Evolutionary conservation across 2,888 invertebrate genomes (phyloP).

Genomic region (Balanococcus diminutus): DNA sequence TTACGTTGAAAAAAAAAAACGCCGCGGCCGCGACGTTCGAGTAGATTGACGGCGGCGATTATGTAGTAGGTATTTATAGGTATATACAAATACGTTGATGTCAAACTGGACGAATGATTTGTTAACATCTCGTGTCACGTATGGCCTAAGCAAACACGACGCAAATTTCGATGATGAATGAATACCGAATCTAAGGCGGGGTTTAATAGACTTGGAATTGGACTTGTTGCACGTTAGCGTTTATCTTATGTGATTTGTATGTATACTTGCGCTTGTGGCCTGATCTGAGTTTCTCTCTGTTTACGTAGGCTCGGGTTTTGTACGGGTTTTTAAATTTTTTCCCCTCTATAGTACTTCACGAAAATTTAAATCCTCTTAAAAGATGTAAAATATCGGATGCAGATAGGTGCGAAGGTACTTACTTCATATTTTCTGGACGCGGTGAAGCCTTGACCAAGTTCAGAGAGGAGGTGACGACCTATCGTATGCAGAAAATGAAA

Average conservation of each 20-base stretch:
- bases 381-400: no score
- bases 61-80: not conserved
- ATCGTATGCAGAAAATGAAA: no score
- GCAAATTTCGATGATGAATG: constrained; percentile 1
- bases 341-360: no score
- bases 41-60: not conserved
- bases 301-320: no score
- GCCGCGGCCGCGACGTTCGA: not conserved
- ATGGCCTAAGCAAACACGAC: not conserved
- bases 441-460: no score
- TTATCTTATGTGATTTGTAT: not conserved
- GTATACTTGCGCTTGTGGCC: not conserved
- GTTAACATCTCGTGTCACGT: constrained; percentile 16
- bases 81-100: not conserved
- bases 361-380: no score
- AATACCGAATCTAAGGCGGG: not conserved
- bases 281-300: not conserved
- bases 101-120: constrained; percentile 7
- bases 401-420: no score
- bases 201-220: no score
- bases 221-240: not conserved
- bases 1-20: not conserved
- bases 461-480: no score
- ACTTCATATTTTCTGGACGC: no score
- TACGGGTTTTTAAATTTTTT: no score